These are phyloP conservation scores for Pemphigus obesinymphae DNA, from an alignment of 1,140 invertebrate species.

Conservation along the genomic window DNA sequence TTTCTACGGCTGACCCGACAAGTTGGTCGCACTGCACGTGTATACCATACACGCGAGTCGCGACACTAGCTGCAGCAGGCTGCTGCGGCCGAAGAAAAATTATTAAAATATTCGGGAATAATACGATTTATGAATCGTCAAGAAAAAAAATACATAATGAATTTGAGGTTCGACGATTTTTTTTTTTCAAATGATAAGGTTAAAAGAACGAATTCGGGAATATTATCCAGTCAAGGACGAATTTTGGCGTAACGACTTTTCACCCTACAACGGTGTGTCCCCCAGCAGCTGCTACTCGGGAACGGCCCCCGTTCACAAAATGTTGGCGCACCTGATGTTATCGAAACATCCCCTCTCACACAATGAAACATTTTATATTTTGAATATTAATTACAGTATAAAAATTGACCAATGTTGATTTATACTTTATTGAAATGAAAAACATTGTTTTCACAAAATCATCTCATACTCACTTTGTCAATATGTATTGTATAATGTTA, in stretches of 20 bases:
- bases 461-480: neutral
- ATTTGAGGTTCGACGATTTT: no score
- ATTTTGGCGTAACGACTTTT: neutral
- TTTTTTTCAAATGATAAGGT: no score
- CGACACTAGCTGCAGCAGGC: neutral
- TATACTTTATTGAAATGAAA: neutral
- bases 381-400: no score
- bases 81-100: neutral
- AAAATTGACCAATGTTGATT: no score
- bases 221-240: neutral
- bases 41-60: neutral
- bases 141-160: no score
- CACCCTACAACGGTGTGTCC: neutral
- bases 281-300: no score
- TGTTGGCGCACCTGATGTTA: neutral
- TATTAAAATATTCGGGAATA: no score
- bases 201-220: neutral
- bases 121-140: no score
- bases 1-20: neutral
- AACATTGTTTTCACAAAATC: neutral
- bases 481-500: no score
- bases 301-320: no score
- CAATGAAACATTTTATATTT: no score
- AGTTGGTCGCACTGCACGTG: constrained; percentile 4
- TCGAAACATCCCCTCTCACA: neutral